These are phyloP conservation scores for Lepidochitona cinerea DNA, from an alignment of 2,888 invertebrate genomes.

Conservation along the genomic window DNA sequence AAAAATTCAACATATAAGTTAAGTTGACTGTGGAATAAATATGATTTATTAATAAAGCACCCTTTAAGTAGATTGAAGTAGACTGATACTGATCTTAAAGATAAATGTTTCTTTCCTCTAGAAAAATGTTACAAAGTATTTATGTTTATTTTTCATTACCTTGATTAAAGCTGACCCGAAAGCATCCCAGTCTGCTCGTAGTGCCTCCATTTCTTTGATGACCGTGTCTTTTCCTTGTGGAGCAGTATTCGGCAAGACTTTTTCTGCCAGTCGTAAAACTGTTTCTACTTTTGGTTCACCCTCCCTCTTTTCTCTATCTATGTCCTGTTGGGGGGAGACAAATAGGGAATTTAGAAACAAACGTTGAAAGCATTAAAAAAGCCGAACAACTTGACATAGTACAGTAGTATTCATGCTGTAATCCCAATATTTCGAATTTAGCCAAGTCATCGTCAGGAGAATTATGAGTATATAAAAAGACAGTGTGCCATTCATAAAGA, in stretches of 20 bases:
- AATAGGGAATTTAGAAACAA: no score
- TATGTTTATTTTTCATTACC: slow-evolving; percentile 33
- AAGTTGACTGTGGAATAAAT: no score
- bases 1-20: not conserved
- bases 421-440: no score
- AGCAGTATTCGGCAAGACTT: slow-evolving; percentile 75
- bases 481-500: no score
- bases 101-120: not conserved
- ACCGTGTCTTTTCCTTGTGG: slow-evolving; percentile 63
- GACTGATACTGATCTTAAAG: not conserved
- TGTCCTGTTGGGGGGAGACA: no score
- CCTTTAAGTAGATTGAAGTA: no score
- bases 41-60: no score
- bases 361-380: no score
- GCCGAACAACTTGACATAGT: no score
- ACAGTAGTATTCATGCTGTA: no score
- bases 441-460: no score
- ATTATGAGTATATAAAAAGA: no score
- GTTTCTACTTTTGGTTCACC: slow-evolving; percentile 87
- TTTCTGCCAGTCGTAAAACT: slow-evolving; percentile 87
- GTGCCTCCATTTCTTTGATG: slow-evolving; percentile 56
- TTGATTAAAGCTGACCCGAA: slow-evolving; percentile 59
- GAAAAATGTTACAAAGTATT: not conserved
- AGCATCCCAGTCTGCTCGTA: slow-evolving; percentile 63
- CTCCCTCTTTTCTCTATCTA: slow-evolving; percentile 80